These are phyloP conservation scores for Pontoporia blainvillei DNA, from an alignment of 2,113 vertebrate genomes.

Conservation along the genomic window DNA sequence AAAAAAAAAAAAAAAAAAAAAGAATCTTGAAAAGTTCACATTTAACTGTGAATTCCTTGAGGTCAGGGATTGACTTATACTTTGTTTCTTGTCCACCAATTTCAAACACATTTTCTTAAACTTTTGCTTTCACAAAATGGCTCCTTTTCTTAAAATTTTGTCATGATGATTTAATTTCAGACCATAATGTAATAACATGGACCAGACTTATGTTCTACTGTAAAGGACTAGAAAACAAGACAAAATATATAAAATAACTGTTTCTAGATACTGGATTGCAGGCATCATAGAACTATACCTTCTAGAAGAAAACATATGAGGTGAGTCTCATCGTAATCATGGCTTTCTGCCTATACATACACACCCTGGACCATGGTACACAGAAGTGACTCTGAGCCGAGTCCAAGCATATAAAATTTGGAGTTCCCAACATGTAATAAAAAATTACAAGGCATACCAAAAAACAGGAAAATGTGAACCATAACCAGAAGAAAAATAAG, in stretches of 20 bases:
- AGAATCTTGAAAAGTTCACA: neutral
- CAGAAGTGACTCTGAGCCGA: neutral
- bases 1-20: too few species aligned
- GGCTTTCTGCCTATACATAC: neutral
- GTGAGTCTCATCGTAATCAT: fast-evolving
- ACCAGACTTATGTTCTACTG: neutral
- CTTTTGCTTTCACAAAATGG: neutral
- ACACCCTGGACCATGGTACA: too few species aligned
- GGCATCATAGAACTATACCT: neutral
- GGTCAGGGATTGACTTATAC: neutral
- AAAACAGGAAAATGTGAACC: neutral
- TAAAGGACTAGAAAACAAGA: neutral
- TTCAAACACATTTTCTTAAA: neutral
- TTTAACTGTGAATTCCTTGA: neutral
- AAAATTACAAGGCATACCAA: neutral
- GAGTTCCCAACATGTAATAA: neutral
- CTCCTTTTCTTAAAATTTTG: neutral
- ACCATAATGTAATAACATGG: neutral
- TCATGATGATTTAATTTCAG: neutral
- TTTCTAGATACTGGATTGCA: neutral
- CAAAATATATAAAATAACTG: neutral
- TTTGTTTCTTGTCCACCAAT: neutral
- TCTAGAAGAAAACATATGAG: neutral
- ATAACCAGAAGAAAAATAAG: neutral
- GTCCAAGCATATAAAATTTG: neutral